Base-by-base conservation (phyloP, 1,140 invertebrate genomes). In the Idris sp. region DNA sequence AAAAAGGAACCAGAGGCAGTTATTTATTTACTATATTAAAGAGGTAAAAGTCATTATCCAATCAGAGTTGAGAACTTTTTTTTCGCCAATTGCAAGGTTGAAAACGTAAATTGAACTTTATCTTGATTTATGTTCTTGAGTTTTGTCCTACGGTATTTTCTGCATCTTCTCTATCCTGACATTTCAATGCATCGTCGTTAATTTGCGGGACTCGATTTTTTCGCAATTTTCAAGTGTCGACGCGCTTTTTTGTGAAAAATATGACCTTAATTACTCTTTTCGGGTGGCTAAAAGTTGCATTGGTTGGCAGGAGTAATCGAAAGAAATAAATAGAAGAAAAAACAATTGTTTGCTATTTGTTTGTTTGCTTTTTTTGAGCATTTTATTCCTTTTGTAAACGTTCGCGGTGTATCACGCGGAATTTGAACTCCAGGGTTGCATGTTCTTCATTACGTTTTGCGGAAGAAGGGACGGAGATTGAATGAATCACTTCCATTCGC, bases 401-500 rank as follows among this genome's bases (percentile, higher is more conserved):
- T n/a, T n/a, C n/a, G 38, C 40, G 2, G 35, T 43, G 25, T 51
- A 48, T 67, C 18, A 25, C 46, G 19, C 30, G 56, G 11, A 48
- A 62, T 71, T 62, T 30, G 33, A 62, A 56, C 56, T 62, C 31
- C 22, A 8, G 30, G 49, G 58, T 72, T 64, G 58, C 48, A 53
- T 62, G 56, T 72, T 72, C 67, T 62, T 72, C 67, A 62, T 62
- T 72, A 72, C 56, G 33, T 56, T 54, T 46, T 49, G 56, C 56
- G 33, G 67, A 72, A 72, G 58, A 62, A 72, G 56, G 49, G 58
- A 62, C 54, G 65, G 54, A 69, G 67, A 72, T 72, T 62, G 56
- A 72, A 72, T 56, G 67, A 72, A 62, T 72, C 67, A 56, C 58
- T 72, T 72, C 56, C 33, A 62, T 62, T 72, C 56, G 67, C 49